Conservation (phyloP, 2,113 vertebrate species). For the Atractosteus spatula region DNA sequence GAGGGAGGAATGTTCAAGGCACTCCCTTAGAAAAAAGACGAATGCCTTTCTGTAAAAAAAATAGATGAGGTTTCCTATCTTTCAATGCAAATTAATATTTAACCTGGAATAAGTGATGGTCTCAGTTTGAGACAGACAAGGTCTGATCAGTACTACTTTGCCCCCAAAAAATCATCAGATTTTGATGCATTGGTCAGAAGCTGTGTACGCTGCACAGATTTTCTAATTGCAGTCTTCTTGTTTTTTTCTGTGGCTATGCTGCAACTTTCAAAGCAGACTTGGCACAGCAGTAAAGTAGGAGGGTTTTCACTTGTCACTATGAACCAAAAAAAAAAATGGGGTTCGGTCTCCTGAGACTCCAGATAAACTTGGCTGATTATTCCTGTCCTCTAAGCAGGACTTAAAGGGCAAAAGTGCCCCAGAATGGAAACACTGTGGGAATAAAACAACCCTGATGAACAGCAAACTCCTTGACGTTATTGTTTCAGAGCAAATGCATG, state of each 20-base stretch:
- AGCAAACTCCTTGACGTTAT: too few relatives aligned
- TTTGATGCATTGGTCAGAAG: not conserved
- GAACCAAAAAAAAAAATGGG: not conserved
- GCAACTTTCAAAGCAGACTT: not conserved
- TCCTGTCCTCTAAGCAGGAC: not conserved
- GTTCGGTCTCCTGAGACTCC: not conserved
- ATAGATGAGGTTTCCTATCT: not conserved
- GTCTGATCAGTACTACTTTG: not conserved
- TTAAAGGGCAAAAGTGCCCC: not conserved
- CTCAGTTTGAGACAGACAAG: conserved; percentile 3
- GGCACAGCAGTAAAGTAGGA: not conserved
- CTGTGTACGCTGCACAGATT: too few relatives aligned
- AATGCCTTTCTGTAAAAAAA: not conserved
- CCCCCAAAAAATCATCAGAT: not conserved
- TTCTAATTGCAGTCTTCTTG: too few relatives aligned
- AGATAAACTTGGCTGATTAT: conserved; percentile 1
- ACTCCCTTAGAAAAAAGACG: too few relatives aligned
- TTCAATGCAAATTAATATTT: not conserved
- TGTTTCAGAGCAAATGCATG: too few relatives aligned
- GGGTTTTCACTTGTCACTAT: not conserved
- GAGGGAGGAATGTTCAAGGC: too few relatives aligned
- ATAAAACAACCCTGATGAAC: too few relatives aligned
- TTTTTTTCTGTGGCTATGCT: not conserved
- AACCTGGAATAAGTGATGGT: not conserved
- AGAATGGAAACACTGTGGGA: not conserved